phyloP scores from a whole-genome alignment of 2,888 invertebrate genomes.

The Cancer borealis region DNA sequence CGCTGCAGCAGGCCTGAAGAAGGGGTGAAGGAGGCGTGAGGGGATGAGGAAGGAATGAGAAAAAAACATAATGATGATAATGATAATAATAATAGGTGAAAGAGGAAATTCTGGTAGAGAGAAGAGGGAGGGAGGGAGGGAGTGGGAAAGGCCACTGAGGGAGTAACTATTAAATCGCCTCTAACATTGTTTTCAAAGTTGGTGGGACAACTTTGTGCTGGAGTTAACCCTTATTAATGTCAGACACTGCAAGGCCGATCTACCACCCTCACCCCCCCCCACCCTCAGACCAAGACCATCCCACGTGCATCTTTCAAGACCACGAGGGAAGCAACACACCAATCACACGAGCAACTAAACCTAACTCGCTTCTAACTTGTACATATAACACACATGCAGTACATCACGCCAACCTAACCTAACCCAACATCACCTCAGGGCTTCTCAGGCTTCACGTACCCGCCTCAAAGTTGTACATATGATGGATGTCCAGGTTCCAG shows the following conservation, averaged over 20 bases:
- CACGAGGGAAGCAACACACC: background rate
- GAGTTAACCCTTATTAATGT: constrained; percentile 38
- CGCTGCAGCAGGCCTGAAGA: constrained; percentile 92
- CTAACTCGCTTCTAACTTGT: background rate
- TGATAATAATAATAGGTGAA: background rate
- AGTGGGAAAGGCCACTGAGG: constrained; percentile 12
- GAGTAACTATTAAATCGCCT: constrained; percentile 34
- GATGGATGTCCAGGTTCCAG: constrained; percentile 98
- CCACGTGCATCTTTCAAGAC: background rate
- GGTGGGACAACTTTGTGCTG: constrained; percentile 8
- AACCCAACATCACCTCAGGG: background rate
- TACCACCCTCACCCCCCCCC: background rate
- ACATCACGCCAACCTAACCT: background rate
- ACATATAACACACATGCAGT: background rate
- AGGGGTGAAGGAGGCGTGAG: background rate
- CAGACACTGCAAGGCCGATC: background rate
- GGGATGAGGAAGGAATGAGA: background rate
- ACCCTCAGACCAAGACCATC: background rate
- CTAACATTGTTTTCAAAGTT: constrained; percentile 25
- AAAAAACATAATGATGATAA: background rate
- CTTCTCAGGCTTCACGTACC: constrained; percentile 82
- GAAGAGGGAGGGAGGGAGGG: constrained; percentile 2
- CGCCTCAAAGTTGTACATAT: constrained; percentile 98
- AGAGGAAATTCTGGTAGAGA: background rate
- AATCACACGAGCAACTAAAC: background rate